Percentiles rank a stretch among this genome's conserved stretches.
Evolutionary conservation across 2,113 vertebrate genomes (phyloP).

Genomic region (Thamnophis sirtalis): DNA sequence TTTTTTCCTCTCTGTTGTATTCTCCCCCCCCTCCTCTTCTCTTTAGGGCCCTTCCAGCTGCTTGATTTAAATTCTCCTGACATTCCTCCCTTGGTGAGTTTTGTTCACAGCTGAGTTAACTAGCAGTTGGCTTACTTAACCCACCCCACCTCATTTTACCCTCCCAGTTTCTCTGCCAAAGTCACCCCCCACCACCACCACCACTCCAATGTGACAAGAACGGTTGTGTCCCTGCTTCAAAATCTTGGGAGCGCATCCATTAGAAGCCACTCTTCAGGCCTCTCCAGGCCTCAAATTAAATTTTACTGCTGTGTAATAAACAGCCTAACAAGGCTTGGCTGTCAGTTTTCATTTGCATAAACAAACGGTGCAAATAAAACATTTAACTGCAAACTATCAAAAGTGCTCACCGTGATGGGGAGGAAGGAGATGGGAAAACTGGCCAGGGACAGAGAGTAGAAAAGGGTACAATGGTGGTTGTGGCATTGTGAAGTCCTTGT

Average conservation of each 20-base stretch:
- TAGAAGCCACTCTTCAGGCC: slow-evolving; percentile 21
- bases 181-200: neutral
- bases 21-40: neutral
- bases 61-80: slow-evolving; percentile 61
- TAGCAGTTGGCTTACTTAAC: slow-evolving; percentile 27
- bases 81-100: slow-evolving; percentile 47
- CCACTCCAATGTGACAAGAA: neutral
- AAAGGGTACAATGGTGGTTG: too few species aligned
- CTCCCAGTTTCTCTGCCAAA: slow-evolving; percentile 28
- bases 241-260: neutral
- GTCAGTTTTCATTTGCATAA: slow-evolving; percentile 33
- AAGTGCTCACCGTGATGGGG: neutral
- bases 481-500: neutral
- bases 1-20: neutral
- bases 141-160: neutral
- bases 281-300: slow-evolving; percentile 33
- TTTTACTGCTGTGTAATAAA: slow-evolving; percentile 34
- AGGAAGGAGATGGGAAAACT: slow-evolving; percentile 3
- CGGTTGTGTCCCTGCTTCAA: rapidly evolving
- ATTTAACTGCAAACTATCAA: neutral
- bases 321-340: slow-evolving; percentile 32
- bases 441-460: neutral
- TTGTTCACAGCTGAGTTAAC: slow-evolving; percentile 42
- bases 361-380: neutral
- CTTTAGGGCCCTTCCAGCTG: slow-evolving; percentile 29